These are phyloP conservation scores for Oscheius sp. DNA, from an alignment of 2,888 invertebrate species.

Conservation along the genomic window DNA sequence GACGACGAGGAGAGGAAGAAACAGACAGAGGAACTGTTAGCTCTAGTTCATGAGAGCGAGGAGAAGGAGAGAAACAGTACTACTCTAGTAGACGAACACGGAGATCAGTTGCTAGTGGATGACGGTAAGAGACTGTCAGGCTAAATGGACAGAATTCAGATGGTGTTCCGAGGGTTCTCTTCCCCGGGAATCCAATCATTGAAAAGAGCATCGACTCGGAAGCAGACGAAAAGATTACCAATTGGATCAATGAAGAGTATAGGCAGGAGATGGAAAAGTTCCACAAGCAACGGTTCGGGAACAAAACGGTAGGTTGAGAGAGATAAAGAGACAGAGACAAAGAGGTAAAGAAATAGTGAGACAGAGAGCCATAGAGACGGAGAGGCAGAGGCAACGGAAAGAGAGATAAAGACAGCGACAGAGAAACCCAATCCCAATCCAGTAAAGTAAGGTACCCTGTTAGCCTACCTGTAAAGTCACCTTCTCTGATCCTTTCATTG, in stretches of 20 bases:
- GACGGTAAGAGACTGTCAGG: slow-evolving; percentile 10
- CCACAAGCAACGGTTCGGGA: slow-evolving; percentile 38
- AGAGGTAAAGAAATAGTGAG: too few species aligned
- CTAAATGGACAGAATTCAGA: slow-evolving; percentile 38
- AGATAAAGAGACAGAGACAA: too few species aligned
- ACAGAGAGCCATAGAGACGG: too few species aligned
- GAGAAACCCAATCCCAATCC: too few species aligned
- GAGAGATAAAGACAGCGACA: too few species aligned
- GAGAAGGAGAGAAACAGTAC: slow-evolving; percentile 14
- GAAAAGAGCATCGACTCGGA: slow-evolving; percentile 27
- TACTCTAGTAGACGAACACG: slow-evolving; percentile 48
- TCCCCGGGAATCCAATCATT: slow-evolving; percentile 44
- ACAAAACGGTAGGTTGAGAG: neutral
- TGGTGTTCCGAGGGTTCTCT: slow-evolving; percentile 49
- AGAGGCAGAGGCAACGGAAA: too few species aligned
- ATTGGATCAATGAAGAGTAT: slow-evolving; percentile 51
- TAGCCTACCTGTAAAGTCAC: too few species aligned
- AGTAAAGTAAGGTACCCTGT: too few species aligned
- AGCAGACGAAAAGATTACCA: slow-evolving; percentile 33
- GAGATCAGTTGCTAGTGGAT: slow-evolving; percentile 50
- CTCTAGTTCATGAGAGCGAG: slow-evolving; percentile 2
- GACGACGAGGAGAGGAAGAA: slow-evolving; percentile 5
- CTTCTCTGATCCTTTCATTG: too few species aligned
- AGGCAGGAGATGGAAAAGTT: slow-evolving; percentile 54
- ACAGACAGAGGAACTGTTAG: slow-evolving; percentile 7